Evolutionary conservation across 2,888 invertebrate species (phyloP).

Genomic region (Brenthis ino): DNA sequence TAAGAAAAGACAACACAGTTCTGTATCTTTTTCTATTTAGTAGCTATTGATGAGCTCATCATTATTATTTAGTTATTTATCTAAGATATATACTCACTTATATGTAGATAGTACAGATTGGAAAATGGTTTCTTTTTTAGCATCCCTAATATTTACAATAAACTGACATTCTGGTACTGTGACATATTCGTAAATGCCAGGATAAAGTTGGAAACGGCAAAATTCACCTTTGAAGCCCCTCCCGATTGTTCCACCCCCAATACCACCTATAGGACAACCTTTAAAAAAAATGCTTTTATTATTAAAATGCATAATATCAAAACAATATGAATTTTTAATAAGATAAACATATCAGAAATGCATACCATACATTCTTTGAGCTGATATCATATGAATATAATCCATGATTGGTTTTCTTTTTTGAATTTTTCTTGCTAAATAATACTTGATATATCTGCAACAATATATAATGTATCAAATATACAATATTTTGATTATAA

Average conservation of each 20-base stretch:
- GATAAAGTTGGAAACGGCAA: conserved; percentile 93
- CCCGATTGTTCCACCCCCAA: conserved; percentile 88
- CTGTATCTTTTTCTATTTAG: too few species aligned
- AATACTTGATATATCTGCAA: conserved; percentile 88
- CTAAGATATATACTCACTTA: conserved; percentile 76
- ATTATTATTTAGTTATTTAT: too few species aligned
- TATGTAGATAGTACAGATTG: conserved; percentile 90
- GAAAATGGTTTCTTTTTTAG: conserved; percentile 85
- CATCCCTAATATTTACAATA: conserved; percentile 91
- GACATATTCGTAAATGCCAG: conserved; percentile 93
- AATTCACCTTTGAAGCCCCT: conserved; percentile 96
- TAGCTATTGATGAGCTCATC: too few species aligned
- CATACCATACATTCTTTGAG: conserved; percentile 93
- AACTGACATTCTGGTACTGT: conserved; percentile 94
- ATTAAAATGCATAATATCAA: not conserved
- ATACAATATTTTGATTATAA: too few species aligned
- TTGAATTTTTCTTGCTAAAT: conserved; percentile 83
- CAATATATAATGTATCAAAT: conserved; percentile 8
- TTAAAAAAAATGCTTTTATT: conserved; percentile 24
- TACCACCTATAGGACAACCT: conserved; percentile 85
- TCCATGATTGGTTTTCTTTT: conserved; percentile 90
- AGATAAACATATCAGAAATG: conserved; percentile 34
- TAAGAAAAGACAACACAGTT: too few species aligned
- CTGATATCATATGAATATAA: conserved; percentile 85
- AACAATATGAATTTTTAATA: not conserved